phyloP scores from a whole-genome alignment of 2,797 vertebrate species.

The Gouania willdenowi region DNA sequence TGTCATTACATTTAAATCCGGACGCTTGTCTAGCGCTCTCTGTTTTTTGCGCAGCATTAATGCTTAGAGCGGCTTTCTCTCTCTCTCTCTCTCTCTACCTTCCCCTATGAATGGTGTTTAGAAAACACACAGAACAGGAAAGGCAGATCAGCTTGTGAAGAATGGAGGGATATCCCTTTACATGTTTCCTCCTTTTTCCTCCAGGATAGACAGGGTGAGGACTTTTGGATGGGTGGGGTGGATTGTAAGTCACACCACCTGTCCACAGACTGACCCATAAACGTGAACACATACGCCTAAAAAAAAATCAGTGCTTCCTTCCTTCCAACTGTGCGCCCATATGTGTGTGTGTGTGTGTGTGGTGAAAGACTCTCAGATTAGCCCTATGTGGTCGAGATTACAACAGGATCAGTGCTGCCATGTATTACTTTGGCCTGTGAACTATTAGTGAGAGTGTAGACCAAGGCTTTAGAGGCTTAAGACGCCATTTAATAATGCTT shows the following conservation, averaged over 20 bases:
- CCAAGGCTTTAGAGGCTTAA: conserved; percentile 57
- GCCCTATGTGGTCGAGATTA: conserved; percentile 69
- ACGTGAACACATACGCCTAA: background rate
- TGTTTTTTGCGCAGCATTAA: no score
- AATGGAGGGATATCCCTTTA: conserved; percentile 85
- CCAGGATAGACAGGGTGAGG: conserved; percentile 63
- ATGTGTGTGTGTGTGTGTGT: background rate
- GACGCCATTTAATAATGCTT: conserved; percentile 70
- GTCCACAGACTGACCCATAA: conserved; percentile 16
- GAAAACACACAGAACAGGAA: conserved; percentile 79
- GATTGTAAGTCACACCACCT: conserved; percentile 59
- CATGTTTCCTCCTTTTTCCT: conserved; percentile 77
- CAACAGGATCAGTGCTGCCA: conserved; percentile 57
- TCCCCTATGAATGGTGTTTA: conserved; percentile 71
- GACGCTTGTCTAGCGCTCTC: no score
- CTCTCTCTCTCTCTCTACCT: conserved; percentile 11
- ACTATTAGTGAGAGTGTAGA: conserved; percentile 36
- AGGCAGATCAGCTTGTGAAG: conserved; percentile 74
- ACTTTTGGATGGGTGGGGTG: conserved; percentile 45
- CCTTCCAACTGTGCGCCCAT: conserved; percentile 3
- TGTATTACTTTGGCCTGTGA: conserved; percentile 46
- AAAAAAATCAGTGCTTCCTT: conserved; percentile 1
- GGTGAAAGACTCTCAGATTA: conserved; percentile 59
- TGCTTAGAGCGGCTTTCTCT: conserved; percentile 37
- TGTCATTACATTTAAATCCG: no score